Conservation (phyloP, 2,113 vertebrate genomes). For the Theristicus caerulescens region DNA sequence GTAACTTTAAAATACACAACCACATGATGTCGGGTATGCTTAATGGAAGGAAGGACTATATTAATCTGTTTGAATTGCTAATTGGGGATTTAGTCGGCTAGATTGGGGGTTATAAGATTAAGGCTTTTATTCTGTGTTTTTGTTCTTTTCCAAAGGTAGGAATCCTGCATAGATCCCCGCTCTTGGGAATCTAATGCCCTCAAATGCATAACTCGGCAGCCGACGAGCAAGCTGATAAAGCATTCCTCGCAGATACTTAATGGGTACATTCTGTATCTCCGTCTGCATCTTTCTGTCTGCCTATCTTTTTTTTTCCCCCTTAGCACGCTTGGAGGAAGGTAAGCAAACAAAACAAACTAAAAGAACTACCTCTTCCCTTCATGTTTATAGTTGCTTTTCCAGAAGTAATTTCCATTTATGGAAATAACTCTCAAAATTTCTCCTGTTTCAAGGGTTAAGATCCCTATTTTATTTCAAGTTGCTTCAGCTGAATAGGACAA, state of each 20-base stretch:
- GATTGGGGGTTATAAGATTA: conserved; percentile 46
- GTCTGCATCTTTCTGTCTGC: conserved; percentile 38
- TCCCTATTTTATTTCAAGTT: neutral
- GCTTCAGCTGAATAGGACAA: neutral
- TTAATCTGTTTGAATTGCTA: conserved; percentile 65
- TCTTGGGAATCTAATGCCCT: conserved; percentile 53
- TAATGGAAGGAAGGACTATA: conserved; percentile 37
- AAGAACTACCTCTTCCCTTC: neutral
- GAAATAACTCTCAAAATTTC: neutral
- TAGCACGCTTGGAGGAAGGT: neutral
- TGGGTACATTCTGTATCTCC: neutral
- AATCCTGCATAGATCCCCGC: conserved; percentile 26
- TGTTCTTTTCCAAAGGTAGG: conserved; percentile 63
- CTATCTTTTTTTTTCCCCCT: neutral
- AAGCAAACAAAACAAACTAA: neutral
- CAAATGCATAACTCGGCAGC: conserved; percentile 1
- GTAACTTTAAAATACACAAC: conserved; percentile 18
- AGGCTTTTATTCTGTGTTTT: conserved; percentile 64
- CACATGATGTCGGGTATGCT: conserved; percentile 4
- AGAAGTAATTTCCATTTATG: neutral
- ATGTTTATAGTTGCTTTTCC: neutral
- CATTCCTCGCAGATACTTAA: conserved; percentile 4
- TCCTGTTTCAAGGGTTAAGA: neutral
- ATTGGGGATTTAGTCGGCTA: conserved; percentile 59
- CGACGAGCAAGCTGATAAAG: conserved; percentile 41